Percentiles rank a stretch among this genome's conserved stretches.
phyloP scores from a whole-genome alignment of 2,113 vertebrate genomes.

The Tichodroma muraria region DNA sequence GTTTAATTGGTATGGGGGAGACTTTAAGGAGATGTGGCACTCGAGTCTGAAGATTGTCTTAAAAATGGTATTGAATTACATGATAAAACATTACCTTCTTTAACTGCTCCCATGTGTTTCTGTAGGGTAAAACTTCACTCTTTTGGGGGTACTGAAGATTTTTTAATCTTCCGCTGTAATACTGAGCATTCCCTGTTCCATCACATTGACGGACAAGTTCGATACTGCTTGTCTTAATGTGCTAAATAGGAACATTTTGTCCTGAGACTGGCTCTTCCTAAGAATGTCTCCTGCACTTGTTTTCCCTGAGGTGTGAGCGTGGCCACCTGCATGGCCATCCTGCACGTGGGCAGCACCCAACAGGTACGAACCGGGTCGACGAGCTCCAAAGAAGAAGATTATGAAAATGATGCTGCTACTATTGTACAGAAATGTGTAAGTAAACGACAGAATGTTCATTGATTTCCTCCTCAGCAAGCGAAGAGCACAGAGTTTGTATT shows the following conservation, averaged over 20 bases:
- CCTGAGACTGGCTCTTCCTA: not conserved
- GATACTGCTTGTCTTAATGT: accelerated
- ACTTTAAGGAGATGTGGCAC: not conserved
- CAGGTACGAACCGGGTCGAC: slow-evolving; percentile 91
- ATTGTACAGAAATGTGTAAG: slow-evolving; percentile 99
- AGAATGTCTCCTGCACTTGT: not conserved
- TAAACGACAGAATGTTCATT: not conserved
- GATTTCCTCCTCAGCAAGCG: not conserved
- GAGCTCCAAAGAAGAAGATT: slow-evolving; percentile 95
- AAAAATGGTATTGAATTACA: not conserved
- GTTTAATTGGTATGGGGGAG: not conserved
- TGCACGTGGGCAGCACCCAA: slow-evolving; percentile 91
- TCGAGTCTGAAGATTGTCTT: not conserved
- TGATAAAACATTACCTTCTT: not conserved
- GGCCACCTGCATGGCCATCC: slow-evolving; percentile 97
- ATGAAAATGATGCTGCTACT: slow-evolving; percentile 95
- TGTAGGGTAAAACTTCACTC: not conserved
- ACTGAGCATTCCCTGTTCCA: not conserved
- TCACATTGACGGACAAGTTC: not conserved
- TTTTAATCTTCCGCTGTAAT: not conserved
- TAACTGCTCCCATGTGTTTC: not conserved
- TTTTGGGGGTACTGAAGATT: not conserved
- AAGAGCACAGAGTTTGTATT: not conserved
- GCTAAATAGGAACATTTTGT: not conserved
- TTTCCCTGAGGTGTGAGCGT: slow-evolving; percentile 86